Conservation (phyloP, 2,797 vertebrate genomes). For the Enteromius anoplus region DNA sequence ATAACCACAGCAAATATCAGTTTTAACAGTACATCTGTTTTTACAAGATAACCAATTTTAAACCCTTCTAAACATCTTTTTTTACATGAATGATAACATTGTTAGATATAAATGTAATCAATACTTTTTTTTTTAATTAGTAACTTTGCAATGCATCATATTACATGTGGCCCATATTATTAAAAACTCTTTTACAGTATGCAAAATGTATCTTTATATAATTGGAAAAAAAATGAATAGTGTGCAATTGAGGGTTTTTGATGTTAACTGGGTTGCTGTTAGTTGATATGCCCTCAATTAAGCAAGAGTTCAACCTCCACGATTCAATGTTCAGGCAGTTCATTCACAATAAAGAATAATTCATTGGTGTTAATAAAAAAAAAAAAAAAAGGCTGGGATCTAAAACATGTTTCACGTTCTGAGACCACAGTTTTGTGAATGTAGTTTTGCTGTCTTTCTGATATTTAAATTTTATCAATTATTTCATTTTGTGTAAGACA, state of each 20-base stretch:
- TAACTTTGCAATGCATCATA: slow-evolving; percentile 21
- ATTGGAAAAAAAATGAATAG: background rate
- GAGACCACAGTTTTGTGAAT: slow-evolving; percentile 65
- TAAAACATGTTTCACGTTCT: slow-evolving; percentile 62
- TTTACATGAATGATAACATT: slow-evolving; percentile 24
- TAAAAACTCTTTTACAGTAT: slow-evolving; percentile 5
- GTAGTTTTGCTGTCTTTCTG: slow-evolving; percentile 67
- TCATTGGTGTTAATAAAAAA: slow-evolving; percentile 2
- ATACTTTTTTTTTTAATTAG: background rate
- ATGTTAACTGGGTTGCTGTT: slow-evolving; percentile 16
- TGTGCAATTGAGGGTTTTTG: slow-evolving; percentile 13
- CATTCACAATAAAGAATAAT: slow-evolving; percentile 8
- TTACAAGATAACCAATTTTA: slow-evolving; percentile 25
- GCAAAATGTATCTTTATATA: slow-evolving; percentile 26
- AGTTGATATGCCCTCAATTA: slow-evolving; percentile 5
- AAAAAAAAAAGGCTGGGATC: slow-evolving; percentile 12
- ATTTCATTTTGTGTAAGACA: slow-evolving; percentile 63
- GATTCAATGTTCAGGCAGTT: slow-evolving; percentile 2
- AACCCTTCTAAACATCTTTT: slow-evolving; percentile 8
- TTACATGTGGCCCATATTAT: slow-evolving; percentile 19
- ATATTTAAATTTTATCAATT: slow-evolving; percentile 58
- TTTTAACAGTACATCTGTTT: slow-evolving; percentile 10
- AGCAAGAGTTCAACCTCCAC: background rate
- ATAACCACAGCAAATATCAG: slow-evolving; percentile 14
- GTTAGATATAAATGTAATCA: slow-evolving; percentile 14